These are phyloP conservation scores for Lagenorhynchus albirostris DNA, from an alignment of 2,113 vertebrate genomes.

Conservation along the genomic window DNA sequence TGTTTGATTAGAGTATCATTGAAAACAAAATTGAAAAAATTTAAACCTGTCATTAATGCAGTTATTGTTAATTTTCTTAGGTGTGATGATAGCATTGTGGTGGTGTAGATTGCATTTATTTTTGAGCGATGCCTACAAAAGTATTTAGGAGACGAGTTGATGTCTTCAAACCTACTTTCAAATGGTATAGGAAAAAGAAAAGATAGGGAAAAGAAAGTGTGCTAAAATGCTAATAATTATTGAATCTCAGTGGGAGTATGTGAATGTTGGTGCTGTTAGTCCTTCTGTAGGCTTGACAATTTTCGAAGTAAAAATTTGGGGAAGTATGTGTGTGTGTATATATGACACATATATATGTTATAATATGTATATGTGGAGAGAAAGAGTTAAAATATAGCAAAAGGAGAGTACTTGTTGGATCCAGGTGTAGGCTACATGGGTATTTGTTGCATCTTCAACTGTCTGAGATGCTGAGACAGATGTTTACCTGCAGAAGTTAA, in stretches of 20 bases:
- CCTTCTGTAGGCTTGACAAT: neutral
- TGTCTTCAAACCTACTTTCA: neutral
- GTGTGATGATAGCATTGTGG: neutral
- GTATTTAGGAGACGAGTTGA: neutral
- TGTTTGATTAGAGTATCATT: neutral
- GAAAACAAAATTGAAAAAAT: neutral
- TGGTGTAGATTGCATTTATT: neutral
- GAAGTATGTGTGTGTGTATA: neutral
- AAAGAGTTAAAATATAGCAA: neutral
- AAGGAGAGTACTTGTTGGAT: neutral
- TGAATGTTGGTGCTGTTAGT: neutral
- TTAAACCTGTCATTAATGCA: neutral
- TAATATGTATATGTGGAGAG: neutral
- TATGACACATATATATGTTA: neutral
- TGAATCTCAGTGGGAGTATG: neutral
- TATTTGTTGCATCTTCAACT: neutral
- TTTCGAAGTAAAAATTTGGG: neutral
- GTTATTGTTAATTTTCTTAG: neutral
- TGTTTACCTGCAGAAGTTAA: neutral
- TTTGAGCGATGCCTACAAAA: neutral
- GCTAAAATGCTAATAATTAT: neutral
- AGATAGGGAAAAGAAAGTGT: neutral
- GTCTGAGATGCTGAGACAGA: neutral
- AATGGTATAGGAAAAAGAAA: neutral
- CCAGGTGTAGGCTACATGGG: neutral